A percentile compares a stretch with the other conserved stretches of the same genome.
Conservation (phyloP, 2,113 vertebrate genomes). For the Lycocorax pyrrhopterus region DNA sequence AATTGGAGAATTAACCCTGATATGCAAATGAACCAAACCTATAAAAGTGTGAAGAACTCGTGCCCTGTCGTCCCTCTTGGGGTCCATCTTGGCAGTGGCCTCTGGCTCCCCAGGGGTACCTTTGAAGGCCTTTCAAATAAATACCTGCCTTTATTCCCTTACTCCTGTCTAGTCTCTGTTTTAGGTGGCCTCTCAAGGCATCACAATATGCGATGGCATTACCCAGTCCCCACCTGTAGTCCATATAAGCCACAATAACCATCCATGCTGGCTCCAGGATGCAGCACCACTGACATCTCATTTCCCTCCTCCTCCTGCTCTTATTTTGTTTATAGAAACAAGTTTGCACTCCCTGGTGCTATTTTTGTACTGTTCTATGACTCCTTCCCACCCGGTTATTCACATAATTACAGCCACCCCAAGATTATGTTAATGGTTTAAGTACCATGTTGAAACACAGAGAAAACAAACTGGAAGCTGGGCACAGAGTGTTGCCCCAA, state of each 20-base stretch:
- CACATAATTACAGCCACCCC: not conserved
- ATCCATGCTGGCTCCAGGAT: not conserved
- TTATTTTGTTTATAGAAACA: not conserved
- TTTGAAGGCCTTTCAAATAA: too few relatives aligned
- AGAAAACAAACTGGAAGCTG: not conserved
- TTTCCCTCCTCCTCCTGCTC: not conserved
- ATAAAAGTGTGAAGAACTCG: too few relatives aligned
- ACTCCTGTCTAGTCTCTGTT: too few relatives aligned
- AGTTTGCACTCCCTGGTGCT: not conserved
- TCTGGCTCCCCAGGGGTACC: too few relatives aligned
- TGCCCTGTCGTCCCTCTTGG: too few relatives aligned
- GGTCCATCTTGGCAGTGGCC: too few relatives aligned
- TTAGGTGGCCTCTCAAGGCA: too few relatives aligned
- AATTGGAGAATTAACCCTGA: too few relatives aligned
- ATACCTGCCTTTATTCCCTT: too few relatives aligned
- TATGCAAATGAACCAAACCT: too few relatives aligned
- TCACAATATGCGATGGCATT: rapidly evolving
- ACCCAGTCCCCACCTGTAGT: not conserved
- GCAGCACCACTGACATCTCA: not conserved
- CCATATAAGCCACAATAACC: rapidly evolving
- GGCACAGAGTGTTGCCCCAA: not conserved
- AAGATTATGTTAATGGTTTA: not conserved
- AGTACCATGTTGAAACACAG: not conserved
- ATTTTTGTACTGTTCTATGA: not conserved
- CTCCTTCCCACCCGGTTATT: not conserved